phyloP scores from a whole-genome alignment of 2,888 invertebrate species.

The Lacanobia wlatinum region DNA sequence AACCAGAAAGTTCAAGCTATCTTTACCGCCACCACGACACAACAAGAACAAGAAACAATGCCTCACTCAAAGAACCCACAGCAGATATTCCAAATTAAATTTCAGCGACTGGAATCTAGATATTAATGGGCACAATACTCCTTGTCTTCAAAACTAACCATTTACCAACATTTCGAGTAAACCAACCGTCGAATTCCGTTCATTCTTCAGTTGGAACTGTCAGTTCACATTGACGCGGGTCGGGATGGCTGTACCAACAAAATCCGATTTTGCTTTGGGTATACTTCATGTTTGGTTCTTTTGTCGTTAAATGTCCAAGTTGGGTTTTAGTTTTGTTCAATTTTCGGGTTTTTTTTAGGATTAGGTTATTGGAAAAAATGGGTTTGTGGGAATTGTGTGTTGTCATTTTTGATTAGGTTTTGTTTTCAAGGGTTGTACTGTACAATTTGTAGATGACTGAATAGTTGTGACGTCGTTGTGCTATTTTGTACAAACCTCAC shows the following conservation, averaged over 20 bases:
- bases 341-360: slow-evolving; percentile 17
- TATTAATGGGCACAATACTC: slow-evolving; percentile 51
- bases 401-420: not conserved
- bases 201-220: slow-evolving; percentile 56
- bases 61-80: slow-evolving; percentile 1
- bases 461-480: too few relatives aligned
- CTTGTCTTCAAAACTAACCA: slow-evolving; percentile 53
- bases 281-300: slow-evolving; percentile 65
- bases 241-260: slow-evolving; percentile 55
- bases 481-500: too few relatives aligned
- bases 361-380: not conserved
- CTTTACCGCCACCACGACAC: not conserved
- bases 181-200: slow-evolving; percentile 58
- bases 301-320: slow-evolving; percentile 49
- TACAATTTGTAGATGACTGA: not conserved
- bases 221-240: slow-evolving; percentile 65
- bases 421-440: not conserved
- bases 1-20: too few relatives aligned
- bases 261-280: slow-evolving; percentile 72
- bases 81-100: slow-evolving; percentile 41
- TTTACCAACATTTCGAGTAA: slow-evolving; percentile 52
- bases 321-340: slow-evolving; percentile 29
- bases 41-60: slow-evolving; percentile 1
- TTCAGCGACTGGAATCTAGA: slow-evolving; percentile 33
- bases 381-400: not conserved